Evolutionary conservation across 2,113 vertebrate species (phyloP), one percentile per base, ranked within the genome.

Genomic region (Cyprinodon brontotheroides): DNA sequence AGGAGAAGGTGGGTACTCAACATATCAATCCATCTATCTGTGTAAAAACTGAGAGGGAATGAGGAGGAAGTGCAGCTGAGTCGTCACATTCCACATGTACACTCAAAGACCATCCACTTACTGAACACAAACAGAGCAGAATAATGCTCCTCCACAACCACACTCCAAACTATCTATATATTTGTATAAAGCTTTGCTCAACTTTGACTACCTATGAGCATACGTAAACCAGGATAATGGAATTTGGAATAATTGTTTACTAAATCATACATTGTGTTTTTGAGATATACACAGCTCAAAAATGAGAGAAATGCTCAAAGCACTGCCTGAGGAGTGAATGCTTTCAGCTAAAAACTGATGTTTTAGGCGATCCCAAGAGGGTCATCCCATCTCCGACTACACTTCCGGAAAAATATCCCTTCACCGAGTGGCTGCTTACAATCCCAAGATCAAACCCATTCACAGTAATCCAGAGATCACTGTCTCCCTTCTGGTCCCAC

Each of bases 51-150:
- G 64, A 47, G 60, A 41, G 69, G 83, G 74, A 89, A 84, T 80
- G 72, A 72, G 76, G 76, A 81, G 83, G 85, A 90, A 87, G 82
- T 69, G 22, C 39, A 83, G 81, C 87, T 67, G 75, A 83, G 84
- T 86, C 17, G 90, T 65, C 68, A 92, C 87, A 93, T 93, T 93
- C 92, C 92, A 91, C 91, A 92, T 83, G 85, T 75, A 86, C 87
- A 88, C 74, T 65, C 70, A 50, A 91, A 91, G 74, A 80, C 72
- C 65, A 77, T 70, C 74, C 84, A 62, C 76, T 81, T 65, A 74
- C 47, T 22, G 67, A 65, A 74, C 70, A 75, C 80, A 74, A 17
- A 74, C 65, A 66, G 50, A 43, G 8, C n/a, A 12, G 22, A 45
- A 8, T 4, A 66, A 13, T 1, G 36, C 36, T 50, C 75, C 72